phyloP scores from a whole-genome alignment of 2,113 vertebrate species.

The Melanostigma gelatinosum region DNA sequence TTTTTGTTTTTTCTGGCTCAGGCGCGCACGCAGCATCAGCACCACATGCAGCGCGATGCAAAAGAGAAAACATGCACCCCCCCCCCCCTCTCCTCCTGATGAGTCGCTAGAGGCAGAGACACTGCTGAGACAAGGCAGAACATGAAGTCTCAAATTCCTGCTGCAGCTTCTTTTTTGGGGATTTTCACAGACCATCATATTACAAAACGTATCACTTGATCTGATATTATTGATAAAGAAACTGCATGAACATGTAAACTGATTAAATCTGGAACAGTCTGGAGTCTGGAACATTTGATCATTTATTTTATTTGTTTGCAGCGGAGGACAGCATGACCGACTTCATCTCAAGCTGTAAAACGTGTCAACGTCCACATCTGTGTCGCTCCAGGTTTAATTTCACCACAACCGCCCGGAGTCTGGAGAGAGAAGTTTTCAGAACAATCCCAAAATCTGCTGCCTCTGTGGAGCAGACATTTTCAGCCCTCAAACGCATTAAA shows the following conservation, averaged over 20 bases:
- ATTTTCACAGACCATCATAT: background rate
- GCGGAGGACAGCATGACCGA: background rate
- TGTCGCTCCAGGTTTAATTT: background rate
- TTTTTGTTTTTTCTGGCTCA: background rate
- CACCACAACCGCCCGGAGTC: background rate
- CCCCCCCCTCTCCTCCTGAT: background rate
- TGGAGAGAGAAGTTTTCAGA: background rate
- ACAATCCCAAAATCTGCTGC: no score
- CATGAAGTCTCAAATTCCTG: background rate
- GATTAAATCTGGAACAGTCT: no score
- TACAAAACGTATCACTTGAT: background rate
- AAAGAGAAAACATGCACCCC: background rate
- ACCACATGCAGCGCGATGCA: constrained; percentile 37
- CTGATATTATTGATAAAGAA: background rate
- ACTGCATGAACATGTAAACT: background rate
- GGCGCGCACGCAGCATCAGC: constrained; percentile 62
- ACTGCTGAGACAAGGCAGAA: background rate
- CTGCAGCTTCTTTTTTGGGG: background rate
- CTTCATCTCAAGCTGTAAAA: constrained; percentile 1
- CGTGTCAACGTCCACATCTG: constrained; percentile 10
- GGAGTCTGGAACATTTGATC: background rate
- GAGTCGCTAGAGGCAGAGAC: background rate
- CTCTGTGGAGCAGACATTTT: no score
- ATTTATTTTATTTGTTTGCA: background rate
- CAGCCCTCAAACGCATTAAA: no score